phyloP scores from a whole-genome alignment of 2,797 vertebrate species.

The Iguana delicatissima region DNA sequence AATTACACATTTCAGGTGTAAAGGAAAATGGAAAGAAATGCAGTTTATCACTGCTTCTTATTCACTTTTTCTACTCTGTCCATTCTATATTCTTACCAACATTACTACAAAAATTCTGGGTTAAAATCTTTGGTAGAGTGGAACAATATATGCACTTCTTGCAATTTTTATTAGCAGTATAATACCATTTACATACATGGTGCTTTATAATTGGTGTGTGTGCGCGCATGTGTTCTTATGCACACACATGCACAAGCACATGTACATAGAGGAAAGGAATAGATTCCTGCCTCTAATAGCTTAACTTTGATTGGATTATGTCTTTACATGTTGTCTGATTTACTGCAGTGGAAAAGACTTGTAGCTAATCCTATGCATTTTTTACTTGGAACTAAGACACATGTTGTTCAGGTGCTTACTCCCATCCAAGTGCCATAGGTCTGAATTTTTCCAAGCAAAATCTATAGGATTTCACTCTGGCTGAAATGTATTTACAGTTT shows the following conservation, averaged over 20 bases:
- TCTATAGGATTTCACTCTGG: not conserved
- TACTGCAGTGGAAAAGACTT: not conserved
- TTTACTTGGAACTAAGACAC: not conserved
- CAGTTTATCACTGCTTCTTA: conserved; percentile 33
- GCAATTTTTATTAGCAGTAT: conserved; percentile 19
- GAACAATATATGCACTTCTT: conserved; percentile 46
- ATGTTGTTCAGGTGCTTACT: not conserved
- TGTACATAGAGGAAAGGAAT: not conserved
- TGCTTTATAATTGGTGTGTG: not conserved
- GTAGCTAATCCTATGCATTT: not conserved
- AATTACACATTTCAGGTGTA: conserved; percentile 56
- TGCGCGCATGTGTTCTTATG: too few species aligned
- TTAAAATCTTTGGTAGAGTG: not conserved
- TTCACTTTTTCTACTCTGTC: conserved; percentile 48
- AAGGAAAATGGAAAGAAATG: conserved; percentile 47
- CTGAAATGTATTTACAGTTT: not conserved
- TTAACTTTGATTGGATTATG: not conserved
- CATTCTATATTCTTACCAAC: conserved; percentile 37
- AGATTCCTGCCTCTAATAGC: not conserved
- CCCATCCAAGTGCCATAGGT: not conserved
- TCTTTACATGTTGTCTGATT: not conserved
- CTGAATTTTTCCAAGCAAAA: not conserved
- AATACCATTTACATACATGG: not conserved
- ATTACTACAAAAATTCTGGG: conserved; percentile 37
- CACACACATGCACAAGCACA: not conserved